phyloP scores from a whole-genome alignment of 2,113 vertebrate genomes.

The Hirundichthys speculiger region DNA sequence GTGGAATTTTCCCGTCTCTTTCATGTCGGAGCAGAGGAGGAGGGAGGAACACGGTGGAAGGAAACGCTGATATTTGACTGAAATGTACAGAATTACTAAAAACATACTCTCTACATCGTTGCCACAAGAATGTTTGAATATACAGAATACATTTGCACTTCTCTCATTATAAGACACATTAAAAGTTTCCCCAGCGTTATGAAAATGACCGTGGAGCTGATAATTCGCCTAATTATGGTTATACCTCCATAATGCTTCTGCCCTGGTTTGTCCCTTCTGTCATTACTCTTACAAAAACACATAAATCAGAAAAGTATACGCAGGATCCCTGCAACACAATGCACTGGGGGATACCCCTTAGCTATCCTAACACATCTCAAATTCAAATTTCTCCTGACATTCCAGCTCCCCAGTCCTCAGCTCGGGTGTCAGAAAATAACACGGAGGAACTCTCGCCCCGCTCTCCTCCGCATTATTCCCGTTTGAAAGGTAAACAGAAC shows the following conservation, averaged over 20 bases:
- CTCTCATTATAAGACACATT: constrained; percentile 38
- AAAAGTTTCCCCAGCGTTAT: constrained; percentile 60
- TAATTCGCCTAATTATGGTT: constrained; percentile 69
- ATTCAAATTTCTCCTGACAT: constrained; percentile 76
- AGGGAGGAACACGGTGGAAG: not conserved
- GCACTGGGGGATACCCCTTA: constrained; percentile 65
- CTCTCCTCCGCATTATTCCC: constrained; percentile 67
- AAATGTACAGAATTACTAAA: constrained; percentile 31
- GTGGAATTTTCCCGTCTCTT: constrained; percentile 40
- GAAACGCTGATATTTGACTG: constrained; percentile 10
- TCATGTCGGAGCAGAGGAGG: constrained; percentile 17
- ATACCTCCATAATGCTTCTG: constrained; percentile 60
- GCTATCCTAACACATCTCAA: constrained; percentile 64
- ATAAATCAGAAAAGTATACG: constrained; percentile 73
- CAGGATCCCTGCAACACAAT: constrained; percentile 52
- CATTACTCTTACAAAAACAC: constrained; percentile 71
- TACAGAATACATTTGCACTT: constrained; percentile 29
- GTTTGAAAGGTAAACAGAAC: constrained; percentile 71
- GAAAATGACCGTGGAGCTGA: constrained; percentile 58
- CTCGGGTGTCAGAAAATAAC: constrained; percentile 76
- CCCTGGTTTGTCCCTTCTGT: constrained; percentile 51
- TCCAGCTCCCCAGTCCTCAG: constrained; percentile 65
- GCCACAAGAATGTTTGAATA: constrained; percentile 14
- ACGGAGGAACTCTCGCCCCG: constrained; percentile 32
- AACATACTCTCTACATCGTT: constrained; percentile 23